Evolutionary conservation across 2,797 vertebrate species (phyloP).

Genomic region (Synaphobranchus kaupii): DNA sequence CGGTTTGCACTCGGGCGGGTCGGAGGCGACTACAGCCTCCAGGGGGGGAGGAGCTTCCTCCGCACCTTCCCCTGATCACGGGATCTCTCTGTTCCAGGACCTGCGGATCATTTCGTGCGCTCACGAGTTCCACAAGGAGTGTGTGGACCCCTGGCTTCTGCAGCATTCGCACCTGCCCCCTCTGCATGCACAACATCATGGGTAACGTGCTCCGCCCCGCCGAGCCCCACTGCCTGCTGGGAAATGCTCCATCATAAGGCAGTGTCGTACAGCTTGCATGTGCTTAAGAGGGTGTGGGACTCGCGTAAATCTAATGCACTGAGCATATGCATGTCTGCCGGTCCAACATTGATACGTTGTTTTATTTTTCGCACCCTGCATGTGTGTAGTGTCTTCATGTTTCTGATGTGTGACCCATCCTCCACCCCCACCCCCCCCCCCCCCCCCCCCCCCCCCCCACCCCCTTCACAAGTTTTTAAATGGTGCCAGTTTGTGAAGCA

Average conservation of each 20-base stretch:
- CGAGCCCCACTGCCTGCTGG: neutral
- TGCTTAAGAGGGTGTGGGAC: neutral
- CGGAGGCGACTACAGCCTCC: neutral
- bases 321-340: neutral
- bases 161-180: constrained; percentile 91
- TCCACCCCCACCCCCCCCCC: too few relatives aligned
- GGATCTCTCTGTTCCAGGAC: constrained; percentile 72
- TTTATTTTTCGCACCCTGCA: neutral
- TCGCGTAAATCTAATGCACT: neutral
- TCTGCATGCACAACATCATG: constrained; percentile 99
- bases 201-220: constrained; percentile 69
- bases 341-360: neutral
- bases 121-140: constrained; percentile 94
- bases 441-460: neutral
- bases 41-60: neutral
- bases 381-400: neutral
- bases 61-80: neutral
- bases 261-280: neutral
- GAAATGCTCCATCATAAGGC: constrained; percentile 8
- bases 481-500: neutral
- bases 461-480: neutral
- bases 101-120: constrained; percentile 93
- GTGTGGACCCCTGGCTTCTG: constrained; percentile 95
- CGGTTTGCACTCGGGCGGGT: neutral
- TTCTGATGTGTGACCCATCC: too few relatives aligned